Evolutionary conservation across 2,113 vertebrate genomes (phyloP), one percentile per base, ranked within the genome.

Genomic region (Oryzias melastigma): DNA sequence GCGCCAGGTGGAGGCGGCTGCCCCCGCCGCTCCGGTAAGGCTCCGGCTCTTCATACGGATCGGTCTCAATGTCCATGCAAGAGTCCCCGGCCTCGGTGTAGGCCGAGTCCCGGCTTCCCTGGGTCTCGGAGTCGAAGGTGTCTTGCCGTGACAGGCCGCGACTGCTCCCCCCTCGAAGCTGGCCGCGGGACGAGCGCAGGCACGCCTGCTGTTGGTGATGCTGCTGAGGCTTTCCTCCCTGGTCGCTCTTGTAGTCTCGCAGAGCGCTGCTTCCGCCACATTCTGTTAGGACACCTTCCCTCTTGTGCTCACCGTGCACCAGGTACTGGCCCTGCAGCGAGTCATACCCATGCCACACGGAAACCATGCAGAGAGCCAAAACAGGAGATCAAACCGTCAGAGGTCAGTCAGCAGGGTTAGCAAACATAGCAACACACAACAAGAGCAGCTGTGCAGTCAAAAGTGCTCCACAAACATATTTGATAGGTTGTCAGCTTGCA

Each of bases 51-150:
- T 98, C 94, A 0, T 94, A 97, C 29, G 95, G 95, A 60, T 98
- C 96, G 0, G 92, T 96, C 86, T 98, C 95, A 74, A 96, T 93
- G 93, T 97, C 96, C 91, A 94, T 93, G 88, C 93, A 95, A 70
- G 94, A 95, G 85, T 96, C 94, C 1, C 91, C 93, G 0, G 90
- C 93, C 82, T 98, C 96, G 3, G 93, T 96, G 91, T 95, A 97
- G 80, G 95, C 94, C 0, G 96, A 96, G 83, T 97, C 95, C 52
- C 94, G 91, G 90, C 95, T 94, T 83, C 94, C 96, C 66, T 93
- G 93, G 49, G 93, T 94, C 90, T 97, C 95, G 0, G 92, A 93
- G 84, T 98, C 96, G 58, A 97, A 95, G 57, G 95, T 98, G 90
- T 98, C 96, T 78, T 98, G 95, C 69, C 95, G 89, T 42, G 95